Evolutionary conservation across 2,113 vertebrate genomes (phyloP), one percentile per base, ranked within the genome.

Genomic region (Mungos mungo): DNA sequence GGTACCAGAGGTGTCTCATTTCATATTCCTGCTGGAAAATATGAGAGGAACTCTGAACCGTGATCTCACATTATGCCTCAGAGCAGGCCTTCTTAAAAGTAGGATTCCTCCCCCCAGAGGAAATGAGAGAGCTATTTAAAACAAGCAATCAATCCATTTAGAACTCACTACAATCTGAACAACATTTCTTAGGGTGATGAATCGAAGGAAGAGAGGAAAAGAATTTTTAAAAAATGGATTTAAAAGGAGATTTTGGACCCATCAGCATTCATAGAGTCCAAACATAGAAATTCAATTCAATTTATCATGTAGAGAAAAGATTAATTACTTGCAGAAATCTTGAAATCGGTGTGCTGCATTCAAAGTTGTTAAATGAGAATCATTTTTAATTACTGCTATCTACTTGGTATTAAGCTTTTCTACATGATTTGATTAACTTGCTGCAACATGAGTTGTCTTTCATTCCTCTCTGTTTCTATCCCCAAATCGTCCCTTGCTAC

Each of bases 51-150:
- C 41, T 57, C 77, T 80, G 65, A 95, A 72, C 95, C 12, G 2
- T 85, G 84, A 96, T 95, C 92, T 88, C 16, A 2, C 65, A 96
- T 89, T 80, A 87, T 97, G 74, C 74, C 27, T 92, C 76, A 83
- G 96, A 97, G 21, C 66, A 71, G 88, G 52, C 81, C 93, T 97
- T 96, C 96, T 95, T 96, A 88, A 93, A 95, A 98, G 96, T 94
- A 93, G 41, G 92, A 57, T 95, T 96, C 52, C 76, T 85, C 88
- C 90, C 76, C 71, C 96, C 85, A 94, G 76, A 98, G 96, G 77
- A 98, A 95, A 95, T 95, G 96, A 96, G 89, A 85, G 84, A 95
- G 88, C 92, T 98, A 92, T 97, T 98, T 97, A 96, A 98, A 96
- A 98, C 92, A 96, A 97, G 96, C 66, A 94, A 97, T 98, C 95